Base-by-base conservation (phyloP, 2,797 vertebrate species). In the Sebastes itinus region DNA sequence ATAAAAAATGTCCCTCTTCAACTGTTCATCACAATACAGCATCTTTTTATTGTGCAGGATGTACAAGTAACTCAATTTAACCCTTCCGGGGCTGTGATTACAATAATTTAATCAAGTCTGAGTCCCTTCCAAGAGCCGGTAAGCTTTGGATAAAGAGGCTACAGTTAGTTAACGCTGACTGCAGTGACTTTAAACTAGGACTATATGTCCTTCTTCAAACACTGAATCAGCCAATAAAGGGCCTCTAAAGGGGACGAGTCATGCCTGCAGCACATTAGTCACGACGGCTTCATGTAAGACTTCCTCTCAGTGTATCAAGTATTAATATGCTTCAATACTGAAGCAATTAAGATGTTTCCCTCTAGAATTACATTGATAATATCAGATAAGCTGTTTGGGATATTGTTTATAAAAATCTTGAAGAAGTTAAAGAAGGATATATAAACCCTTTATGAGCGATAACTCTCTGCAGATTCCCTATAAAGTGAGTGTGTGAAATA, bases 1-100 rank as follows among this genome's bases (percentile, higher is more conserved):
- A 20, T 55, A 20, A n/a, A 25, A 35, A n/a, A 20, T 20, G 10
- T 58, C 27, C 27, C 13, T 58, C 33, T 56, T 20, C 46, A 49
- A 1, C 18, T n/a, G 22, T 4, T 25, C 23, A 7, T 12, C 55
- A 59, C 25, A 22, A 22, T 18, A 42, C 27, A 7, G 13, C 30
- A 20, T 67, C 13, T 55, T 30, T 56, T 27, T 22, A 52, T 13
- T 4, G 4, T 18, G 22, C 56, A 67, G 66, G 61, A 67, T 22
- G 60, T 23, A 13, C 18, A 38, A 5, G 23, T 77, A 77, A 77
- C 62, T 66, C 66, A 16, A 79, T 75, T 66, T 13, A 28, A 71
- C 55, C 23, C 65, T 65, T 55, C 18, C 7, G 3, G 3, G 4
- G 38, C 16, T 42, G 33, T 10, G 7, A 10, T 20, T 20, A 22